Percentiles rank a stretch among this genome's conserved stretches.
phyloP scores from a whole-genome alignment of 2,113 vertebrate species.

The Phocoena phocoena region DNA sequence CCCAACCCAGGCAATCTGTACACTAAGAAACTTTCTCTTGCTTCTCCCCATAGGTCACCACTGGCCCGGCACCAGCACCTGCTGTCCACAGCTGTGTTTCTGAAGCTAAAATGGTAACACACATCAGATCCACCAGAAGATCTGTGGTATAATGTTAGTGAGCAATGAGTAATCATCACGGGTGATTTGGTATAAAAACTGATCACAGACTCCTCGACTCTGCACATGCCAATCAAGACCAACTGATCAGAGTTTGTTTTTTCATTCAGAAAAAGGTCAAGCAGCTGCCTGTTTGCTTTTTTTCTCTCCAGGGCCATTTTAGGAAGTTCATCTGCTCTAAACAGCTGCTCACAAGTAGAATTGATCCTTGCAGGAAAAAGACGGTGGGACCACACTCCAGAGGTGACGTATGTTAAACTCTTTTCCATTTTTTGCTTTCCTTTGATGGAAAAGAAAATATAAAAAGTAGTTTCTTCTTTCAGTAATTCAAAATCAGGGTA shows the following conservation, averaged over 20 bases:
- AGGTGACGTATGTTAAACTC: constrained; percentile 19
- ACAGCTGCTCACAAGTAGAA: constrained; percentile 47
- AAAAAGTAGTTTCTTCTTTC: neutral
- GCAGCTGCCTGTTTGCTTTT: constrained; percentile 50
- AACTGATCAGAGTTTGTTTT: constrained; percentile 51
- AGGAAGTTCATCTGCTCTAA: constrained; percentile 59
- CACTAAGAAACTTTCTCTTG: neutral
- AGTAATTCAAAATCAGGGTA: neutral
- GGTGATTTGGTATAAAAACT: neutral
- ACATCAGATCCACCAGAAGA: neutral
- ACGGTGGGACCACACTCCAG: neutral
- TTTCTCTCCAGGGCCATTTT: constrained; percentile 44
- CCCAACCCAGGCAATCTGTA: neutral
- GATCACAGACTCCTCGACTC: constrained; percentile 48
- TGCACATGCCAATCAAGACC: constrained; percentile 60
- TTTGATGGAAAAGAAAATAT: constrained; percentile 7
- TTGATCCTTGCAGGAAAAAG: constrained; percentile 51
- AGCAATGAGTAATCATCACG: constrained; percentile 17
- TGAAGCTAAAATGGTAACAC: constrained; percentile 28
- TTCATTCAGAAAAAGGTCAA: constrained; percentile 67
- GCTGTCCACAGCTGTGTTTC: neutral
- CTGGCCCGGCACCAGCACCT: neutral
- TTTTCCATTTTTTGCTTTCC: neutral
- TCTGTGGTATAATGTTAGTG: neutral
- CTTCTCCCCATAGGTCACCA: neutral